Evolutionary conservation across 1,140 invertebrate species (phyloP), one percentile per base, ranked within the genome.

Genomic region (Portunus trituberculatus): DNA sequence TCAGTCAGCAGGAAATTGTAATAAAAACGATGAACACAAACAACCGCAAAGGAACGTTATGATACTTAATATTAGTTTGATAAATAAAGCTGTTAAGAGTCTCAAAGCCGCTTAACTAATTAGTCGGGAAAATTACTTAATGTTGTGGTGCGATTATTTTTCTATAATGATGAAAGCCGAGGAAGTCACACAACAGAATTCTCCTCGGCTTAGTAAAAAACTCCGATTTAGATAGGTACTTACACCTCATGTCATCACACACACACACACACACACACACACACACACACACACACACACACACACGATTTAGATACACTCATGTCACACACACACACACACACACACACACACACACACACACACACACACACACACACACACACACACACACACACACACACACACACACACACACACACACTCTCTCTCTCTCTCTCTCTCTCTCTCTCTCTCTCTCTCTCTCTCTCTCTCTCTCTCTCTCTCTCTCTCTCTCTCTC

Each of bases 401-500:
- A 84, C 84, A 14, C 28, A 87, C 84, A 14, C 28, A 87, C 84
- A 87, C 12, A 14, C 28, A 29, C 28, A 31, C 84, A 14, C 84
- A 14, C 84, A 87, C 28, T 8, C 83, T 52, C 6, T 14, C 48
- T 52, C 6, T 76, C 20, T 76, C 3, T 20, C 3, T 76, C 59
- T 76, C 59, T 25, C 20, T 20, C 59, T 25, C 59, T 52, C 59
- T 25, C 10, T 76, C 59, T 25, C 59, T 20, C 59, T 76, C 59
- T 76, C 59, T 76, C 59, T 76, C 59, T 76, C 59, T 76, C 59
- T 76, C 67, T 76, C 67, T 76, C 67, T 76, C 67, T 76, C 67
- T 76, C 67, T 76, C 67, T 76, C 67, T 76, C 67, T 76, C 67
- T 76, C 67, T 76, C 67, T 76, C 67, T 76, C 67, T 76, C 67